A percentile compares a stretch with the other conserved stretches of the same genome.
These are phyloP conservation scores for Scaptodrosophila latifasciaeformis DNA, from an alignment of 2,888 invertebrate species.

Conservation along the genomic window DNA sequence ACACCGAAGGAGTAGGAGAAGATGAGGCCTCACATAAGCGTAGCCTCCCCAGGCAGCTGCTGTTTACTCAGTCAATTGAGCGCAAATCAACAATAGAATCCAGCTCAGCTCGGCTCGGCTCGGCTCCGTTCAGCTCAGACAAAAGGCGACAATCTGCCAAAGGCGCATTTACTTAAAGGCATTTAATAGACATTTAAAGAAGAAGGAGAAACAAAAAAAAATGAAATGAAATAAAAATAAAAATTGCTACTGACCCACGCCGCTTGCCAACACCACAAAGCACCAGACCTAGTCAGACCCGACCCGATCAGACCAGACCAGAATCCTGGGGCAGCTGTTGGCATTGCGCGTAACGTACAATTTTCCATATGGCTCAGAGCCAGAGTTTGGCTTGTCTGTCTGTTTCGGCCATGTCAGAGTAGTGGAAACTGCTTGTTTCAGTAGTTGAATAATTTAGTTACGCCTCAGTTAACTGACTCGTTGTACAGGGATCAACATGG, in stretches of 20 bases:
- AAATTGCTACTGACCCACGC: too few relatives aligned
- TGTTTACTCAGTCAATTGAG: too few relatives aligned
- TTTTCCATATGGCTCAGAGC: neutral
- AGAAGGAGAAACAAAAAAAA: neutral
- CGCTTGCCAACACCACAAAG: neutral
- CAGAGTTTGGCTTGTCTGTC: neutral
- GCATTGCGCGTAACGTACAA: conserved; percentile 37
- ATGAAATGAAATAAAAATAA: neutral
- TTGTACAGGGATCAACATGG: neutral
- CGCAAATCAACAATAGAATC: too few relatives aligned
- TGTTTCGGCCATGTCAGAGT: too few relatives aligned
- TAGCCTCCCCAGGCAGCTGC: too few relatives aligned
- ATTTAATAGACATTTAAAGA: conserved; percentile 44
- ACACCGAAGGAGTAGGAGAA: too few relatives aligned
- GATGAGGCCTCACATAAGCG: too few relatives aligned
- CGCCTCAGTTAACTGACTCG: neutral
- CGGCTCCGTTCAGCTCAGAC: conserved; percentile 4
- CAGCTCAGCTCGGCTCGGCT: neutral
- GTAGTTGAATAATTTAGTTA: neutral
- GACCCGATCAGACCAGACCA: neutral
- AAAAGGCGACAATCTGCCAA: conserved; percentile 4
- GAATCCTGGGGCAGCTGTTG: neutral
- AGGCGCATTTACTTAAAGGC: conserved; percentile 29
- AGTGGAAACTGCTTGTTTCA: too few relatives aligned
- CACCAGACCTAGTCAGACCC: neutral